phyloP scores from a whole-genome alignment of 2,888 invertebrate species.

The Zootermopsis nevadensis region DNA sequence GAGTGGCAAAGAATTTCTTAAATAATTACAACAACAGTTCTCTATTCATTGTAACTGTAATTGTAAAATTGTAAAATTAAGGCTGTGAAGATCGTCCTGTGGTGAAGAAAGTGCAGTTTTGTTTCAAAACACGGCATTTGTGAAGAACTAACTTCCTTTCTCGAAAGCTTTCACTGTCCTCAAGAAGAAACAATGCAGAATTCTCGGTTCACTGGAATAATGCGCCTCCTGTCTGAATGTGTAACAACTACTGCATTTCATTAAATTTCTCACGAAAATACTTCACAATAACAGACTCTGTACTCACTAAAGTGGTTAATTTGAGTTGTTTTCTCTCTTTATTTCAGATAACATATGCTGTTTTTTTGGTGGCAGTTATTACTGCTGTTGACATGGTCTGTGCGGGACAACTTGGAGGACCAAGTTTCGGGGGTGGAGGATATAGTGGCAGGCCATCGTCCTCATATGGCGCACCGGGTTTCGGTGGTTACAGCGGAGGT shows the following conservation, averaged over 20 bases:
- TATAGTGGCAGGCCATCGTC: constrained; percentile 35
- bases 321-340: background rate
- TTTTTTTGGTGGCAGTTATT: constrained; percentile 23
- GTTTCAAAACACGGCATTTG: background rate
- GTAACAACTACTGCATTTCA: background rate
- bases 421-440: constrained; percentile 38
- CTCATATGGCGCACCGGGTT: constrained; percentile 50
- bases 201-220: background rate
- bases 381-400: constrained; percentile 20
- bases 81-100: background rate
- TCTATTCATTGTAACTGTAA: background rate
- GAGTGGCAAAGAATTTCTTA: background rate
- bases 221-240: background rate
- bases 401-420: constrained; percentile 46
- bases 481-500: constrained; percentile 45
- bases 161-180: background rate
- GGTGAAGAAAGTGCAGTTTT: background rate
- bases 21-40: background rate
- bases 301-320: background rate
- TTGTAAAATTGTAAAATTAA: constrained; percentile 2
- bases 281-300: background rate
- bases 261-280: background rate
- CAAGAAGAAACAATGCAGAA: background rate
- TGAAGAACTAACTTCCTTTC: background rate
- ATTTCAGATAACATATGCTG: constrained; percentile 33